These are phyloP conservation scores for Elaeidobius kamerunicus DNA, from an alignment of 2,888 invertebrate genomes.

Conservation along the genomic window DNA sequence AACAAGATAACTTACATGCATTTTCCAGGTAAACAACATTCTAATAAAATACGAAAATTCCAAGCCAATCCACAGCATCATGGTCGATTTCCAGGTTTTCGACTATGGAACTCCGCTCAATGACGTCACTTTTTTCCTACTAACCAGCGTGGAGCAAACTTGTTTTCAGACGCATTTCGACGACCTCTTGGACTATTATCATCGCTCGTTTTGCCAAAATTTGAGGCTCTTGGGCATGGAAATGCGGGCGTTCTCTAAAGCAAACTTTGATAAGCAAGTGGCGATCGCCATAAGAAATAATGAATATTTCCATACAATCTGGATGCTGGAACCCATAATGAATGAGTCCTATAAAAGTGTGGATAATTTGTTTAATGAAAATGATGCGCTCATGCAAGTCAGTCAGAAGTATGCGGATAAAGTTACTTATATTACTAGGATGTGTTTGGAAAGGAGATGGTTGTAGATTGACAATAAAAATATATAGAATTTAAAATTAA, in stretches of 20 bases:
- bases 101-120: slow-evolving; percentile 49
- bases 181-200: slow-evolving; percentile 21
- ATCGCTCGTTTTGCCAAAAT: slow-evolving; percentile 9
- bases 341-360: slow-evolving; percentile 11
- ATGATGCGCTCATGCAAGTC: background rate
- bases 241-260: slow-evolving; percentile 4
- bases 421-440: slow-evolving; percentile 4
- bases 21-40: slow-evolving; percentile 55
- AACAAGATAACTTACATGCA: too few species aligned
- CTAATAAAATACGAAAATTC: slow-evolving; percentile 49
- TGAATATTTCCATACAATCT: slow-evolving; percentile 21
- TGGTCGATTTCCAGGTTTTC: slow-evolving; percentile 58
- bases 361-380: background rate
- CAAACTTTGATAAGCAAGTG: slow-evolving; percentile 21
- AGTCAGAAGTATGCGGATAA: background rate
- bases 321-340: slow-evolving; percentile 25
- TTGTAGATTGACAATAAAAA: too few species aligned
- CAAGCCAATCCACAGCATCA: slow-evolving; percentile 43
- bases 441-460: slow-evolving; percentile 14
- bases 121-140: slow-evolving; percentile 25
- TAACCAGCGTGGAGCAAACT: slow-evolving; percentile 14
- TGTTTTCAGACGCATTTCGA: slow-evolving; percentile 13
- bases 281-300: slow-evolving; percentile 11
- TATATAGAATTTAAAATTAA: too few species aligned
- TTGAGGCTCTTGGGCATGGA: slow-evolving; percentile 16